Conservation (phyloP, 2,113 vertebrate genomes). For the human (Homo sapiens) region GRCh38 chr6:77653501-77654000, state of each 20-base stretch:
- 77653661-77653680: neutral
- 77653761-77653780: neutral
- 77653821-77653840: neutral
- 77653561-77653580: slow-evolving; percentile 56
- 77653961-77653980: neutral
- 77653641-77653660: neutral
- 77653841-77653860: neutral
- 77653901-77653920: neutral
- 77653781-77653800: slow-evolving; percentile 24
- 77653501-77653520: neutral
- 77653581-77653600: slow-evolving; percentile 60
- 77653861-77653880: neutral
- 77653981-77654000: neutral
- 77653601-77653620: slow-evolving; percentile 37
- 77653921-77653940: slow-evolving; percentile 46
- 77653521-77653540: slow-evolving; percentile 43
- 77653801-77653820: neutral
- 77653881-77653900: neutral
- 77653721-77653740: neutral
- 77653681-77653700: slow-evolving; percentile 8
- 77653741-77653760: neutral
- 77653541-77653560: slow-evolving; percentile 37
- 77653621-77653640: slow-evolving; percentile 22
- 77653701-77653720: neutral
- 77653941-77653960: neutral